Base-by-base conservation (phyloP, 1,140 invertebrate genomes). In the Sitophilus oryzae region DNA sequence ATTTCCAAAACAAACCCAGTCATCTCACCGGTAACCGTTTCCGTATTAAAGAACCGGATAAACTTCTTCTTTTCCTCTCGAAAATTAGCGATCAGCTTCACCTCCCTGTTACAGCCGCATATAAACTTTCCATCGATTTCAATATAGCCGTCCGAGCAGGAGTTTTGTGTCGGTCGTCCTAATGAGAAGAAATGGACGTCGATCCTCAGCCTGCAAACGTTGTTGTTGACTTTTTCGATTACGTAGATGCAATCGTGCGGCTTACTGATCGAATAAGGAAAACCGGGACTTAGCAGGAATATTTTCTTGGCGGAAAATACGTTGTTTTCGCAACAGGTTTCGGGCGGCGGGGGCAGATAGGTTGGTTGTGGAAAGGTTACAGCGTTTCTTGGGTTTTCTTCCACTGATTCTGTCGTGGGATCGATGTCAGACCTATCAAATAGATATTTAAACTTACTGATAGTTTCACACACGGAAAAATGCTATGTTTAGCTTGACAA, bases 101-200 rank as follows among this genome's bases (percentile, higher is more conserved):
- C 62, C 4, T 76, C 76, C 1, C 72, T 75, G 15, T 74, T 73
- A 49, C 80, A 82, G 0, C 79, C 79, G 59, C 80, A 82, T 19
- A 77, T 71, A 9, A 69, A 67, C 61, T 74, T 75, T 1, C 76
- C 78, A 54, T 80, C 78, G 1, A 82, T 63, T 60, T 80, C 74
- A 2, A 82, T 44, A 49, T 72, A 77, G 11, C 78, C 77, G 2
- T 74, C 66, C 0, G 44, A 55, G 40, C 80, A 81, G 21, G 56
- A 67, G 10, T 57, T 56, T 21, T 74, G 65, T 0, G 70, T 62
- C 0, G 51, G 23, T 10, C 60, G 57, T 0, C 79, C 79, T 19
- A 77, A 67, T 56, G 76, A 76, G 48, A 81, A 81, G 60, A 73
- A 81, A 45, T 75, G 73, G 25, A 81, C 76, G 22, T 75, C 71